Evolutionary conservation across 1,140 invertebrate genomes (phyloP).

Genomic region (Macrobrachium rosenbergii): DNA sequence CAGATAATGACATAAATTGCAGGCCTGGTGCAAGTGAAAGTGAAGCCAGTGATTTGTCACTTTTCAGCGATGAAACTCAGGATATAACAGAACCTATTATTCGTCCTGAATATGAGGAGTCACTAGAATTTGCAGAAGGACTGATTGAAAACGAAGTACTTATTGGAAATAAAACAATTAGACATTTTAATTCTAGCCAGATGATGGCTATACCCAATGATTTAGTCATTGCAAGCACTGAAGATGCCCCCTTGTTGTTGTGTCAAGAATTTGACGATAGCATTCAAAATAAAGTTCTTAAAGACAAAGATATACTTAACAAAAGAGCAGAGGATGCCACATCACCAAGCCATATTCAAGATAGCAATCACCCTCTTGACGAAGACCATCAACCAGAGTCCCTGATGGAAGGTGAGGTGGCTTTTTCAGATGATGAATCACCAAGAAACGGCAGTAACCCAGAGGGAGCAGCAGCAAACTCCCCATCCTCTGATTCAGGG

Average conservation of each 20-base stretch:
- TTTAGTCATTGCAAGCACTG: background rate
- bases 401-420: background rate
- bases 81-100: slow-evolving; percentile 16
- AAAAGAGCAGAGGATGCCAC: no score
- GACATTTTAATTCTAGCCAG: slow-evolving; percentile 6
- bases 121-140: background rate
- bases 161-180: background rate
- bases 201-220: background rate
- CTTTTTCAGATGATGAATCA: slow-evolving; percentile 25
- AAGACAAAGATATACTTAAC: no score
- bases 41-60: slow-evolving; percentile 1
- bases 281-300: no score
- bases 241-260: background rate
- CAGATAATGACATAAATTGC: background rate
- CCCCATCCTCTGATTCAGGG: slow-evolving; percentile 49
- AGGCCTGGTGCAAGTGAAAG: background rate
- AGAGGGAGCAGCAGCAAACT: slow-evolving; percentile 27
- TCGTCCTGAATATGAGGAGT: slow-evolving; percentile 24
- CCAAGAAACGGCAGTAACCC: slow-evolving; percentile 5
- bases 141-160: slow-evolving; percentile 6
- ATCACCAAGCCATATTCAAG: no score
- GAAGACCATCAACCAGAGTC: background rate
- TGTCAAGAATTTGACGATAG: no score
- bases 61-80: slow-evolving; percentile 17
- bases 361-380: background rate